phyloP scores from a whole-genome alignment of 1,140 invertebrate genomes.

The Drosophila tani region DNA sequence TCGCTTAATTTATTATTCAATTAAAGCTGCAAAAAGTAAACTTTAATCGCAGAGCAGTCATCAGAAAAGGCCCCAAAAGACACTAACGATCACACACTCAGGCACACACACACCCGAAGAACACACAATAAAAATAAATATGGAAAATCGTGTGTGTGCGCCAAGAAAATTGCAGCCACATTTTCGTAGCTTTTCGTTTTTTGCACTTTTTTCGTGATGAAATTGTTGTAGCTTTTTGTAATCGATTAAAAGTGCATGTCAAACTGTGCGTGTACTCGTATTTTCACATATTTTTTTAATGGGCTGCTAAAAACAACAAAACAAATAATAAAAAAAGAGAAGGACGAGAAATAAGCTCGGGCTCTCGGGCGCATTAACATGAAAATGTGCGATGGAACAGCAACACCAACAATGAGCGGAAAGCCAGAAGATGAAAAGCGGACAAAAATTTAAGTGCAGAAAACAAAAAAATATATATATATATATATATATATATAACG shows the following conservation, averaged over 20 bases:
- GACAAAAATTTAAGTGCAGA: constrained; percentile 52
- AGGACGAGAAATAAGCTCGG: constrained; percentile 53
- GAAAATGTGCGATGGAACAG: constrained; percentile 66
- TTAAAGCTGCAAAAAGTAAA: constrained; percentile 78
- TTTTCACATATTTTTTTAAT: constrained; percentile 76
- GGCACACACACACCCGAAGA: constrained; percentile 15
- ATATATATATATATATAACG: not conserved
- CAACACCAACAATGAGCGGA: constrained; percentile 33
- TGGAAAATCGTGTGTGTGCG: constrained; percentile 69
- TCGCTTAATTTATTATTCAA: constrained; percentile 82
- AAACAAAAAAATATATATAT: constrained; percentile 28
- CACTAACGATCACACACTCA: constrained; percentile 46
- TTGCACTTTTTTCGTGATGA: constrained; percentile 25
- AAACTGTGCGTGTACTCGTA: constrained; percentile 78
- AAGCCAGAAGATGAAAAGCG: constrained; percentile 54
- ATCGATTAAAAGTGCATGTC: constrained; percentile 81
- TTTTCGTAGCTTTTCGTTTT: constrained; percentile 28
- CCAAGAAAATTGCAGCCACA: constrained; percentile 67
- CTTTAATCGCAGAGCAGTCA: constrained; percentile 75
- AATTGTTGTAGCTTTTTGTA: constrained; percentile 47
- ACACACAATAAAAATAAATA: constrained; percentile 63
- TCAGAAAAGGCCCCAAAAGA: constrained; percentile 51
- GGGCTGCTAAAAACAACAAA: constrained; percentile 75
- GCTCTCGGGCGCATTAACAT: constrained; percentile 64
- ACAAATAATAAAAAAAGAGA: constrained; percentile 58